phyloP scores from a whole-genome alignment of 2,113 vertebrate genomes.

The Chaetodon auriga region DNA sequence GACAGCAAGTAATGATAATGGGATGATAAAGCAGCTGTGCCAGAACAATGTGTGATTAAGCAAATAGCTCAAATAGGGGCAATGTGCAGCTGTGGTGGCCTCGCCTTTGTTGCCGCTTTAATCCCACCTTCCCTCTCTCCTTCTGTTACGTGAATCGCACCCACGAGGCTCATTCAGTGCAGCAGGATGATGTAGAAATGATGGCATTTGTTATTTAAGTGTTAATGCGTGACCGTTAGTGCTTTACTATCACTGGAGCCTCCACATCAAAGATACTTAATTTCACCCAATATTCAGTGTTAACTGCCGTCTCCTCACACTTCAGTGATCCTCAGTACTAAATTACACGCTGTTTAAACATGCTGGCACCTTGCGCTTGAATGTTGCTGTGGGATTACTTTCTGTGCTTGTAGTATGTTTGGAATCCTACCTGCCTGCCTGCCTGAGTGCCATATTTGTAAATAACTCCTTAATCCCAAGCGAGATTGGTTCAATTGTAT shows the following conservation, averaged over 20 bases:
- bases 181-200: conserved; percentile 39
- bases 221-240: conserved; percentile 28
- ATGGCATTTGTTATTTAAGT: conserved; percentile 52
- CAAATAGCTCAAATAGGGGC: conserved; percentile 28
- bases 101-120: conserved; percentile 27
- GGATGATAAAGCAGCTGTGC: conserved; percentile 70
- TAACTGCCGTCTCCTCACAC: conserved; percentile 18
- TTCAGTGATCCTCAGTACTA: background rate
- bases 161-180: conserved; percentile 36
- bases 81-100: conserved; percentile 38
- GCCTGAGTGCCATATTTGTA: background rate
- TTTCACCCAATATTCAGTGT: conserved; percentile 23
- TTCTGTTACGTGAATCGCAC: conserved; percentile 38
- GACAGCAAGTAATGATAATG: conserved; percentile 69
- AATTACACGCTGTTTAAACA: conserved; percentile 2
- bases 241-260: conserved; percentile 22
- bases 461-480: background rate
- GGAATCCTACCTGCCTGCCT: background rate
- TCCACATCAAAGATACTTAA: conserved; percentile 20
- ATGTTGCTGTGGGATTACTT: background rate
- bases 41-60: conserved; percentile 57
- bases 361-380: background rate
- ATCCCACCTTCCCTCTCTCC: conserved; percentile 33
- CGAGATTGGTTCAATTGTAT: background rate
- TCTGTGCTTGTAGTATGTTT: background rate